Evolutionary conservation across 2,888 invertebrate genomes (phyloP).

Genomic region (Phengaris alcon): DNA sequence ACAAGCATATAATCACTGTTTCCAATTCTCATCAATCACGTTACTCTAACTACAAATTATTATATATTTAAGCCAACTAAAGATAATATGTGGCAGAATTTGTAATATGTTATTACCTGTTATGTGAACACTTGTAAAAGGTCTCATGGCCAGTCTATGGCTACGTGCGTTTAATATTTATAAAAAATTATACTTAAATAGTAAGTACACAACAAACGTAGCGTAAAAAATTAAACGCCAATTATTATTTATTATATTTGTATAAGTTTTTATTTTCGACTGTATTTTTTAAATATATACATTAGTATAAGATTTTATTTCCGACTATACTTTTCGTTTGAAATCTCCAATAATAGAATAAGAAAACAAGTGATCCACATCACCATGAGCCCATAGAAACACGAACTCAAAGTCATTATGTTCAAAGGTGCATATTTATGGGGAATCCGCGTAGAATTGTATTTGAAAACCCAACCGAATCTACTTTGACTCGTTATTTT

Average conservation of each 20-base stretch:
- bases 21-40: neutral
- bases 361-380: constrained; percentile 46
- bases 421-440: constrained; percentile 41
- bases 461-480: constrained; percentile 25
- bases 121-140: neutral
- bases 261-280: no score
- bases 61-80: neutral
- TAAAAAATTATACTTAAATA: no score
- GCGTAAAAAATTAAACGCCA: no score
- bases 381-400: constrained; percentile 49
- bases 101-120: neutral
- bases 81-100: no score
- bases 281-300: no score
- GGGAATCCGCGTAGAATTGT: constrained; percentile 25
- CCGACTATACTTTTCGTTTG: constrained; percentile 20
- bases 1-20: neutral
- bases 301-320: neutral
- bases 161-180: neutral
- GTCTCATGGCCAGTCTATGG: no score
- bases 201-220: no score
- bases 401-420: constrained; percentile 46
- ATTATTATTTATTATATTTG: no score
- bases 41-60: neutral
- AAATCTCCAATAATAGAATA: constrained; percentile 48
- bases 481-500: constrained; percentile 29